phyloP scores from a whole-genome alignment of 2,797 vertebrate species.

The Gallinago stenura region DNA sequence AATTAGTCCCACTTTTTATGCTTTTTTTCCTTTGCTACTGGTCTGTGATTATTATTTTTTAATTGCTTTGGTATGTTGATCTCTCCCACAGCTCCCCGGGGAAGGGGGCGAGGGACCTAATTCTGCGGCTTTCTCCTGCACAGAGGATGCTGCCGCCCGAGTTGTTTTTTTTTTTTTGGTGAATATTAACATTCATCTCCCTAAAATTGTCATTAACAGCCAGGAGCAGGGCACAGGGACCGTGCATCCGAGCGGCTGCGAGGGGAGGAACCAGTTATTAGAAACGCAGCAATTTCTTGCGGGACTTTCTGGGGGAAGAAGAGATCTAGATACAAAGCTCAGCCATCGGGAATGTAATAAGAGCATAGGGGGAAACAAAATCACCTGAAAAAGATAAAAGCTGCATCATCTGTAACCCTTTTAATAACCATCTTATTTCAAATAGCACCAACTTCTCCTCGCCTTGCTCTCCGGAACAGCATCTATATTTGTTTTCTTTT shows the following conservation, averaged over 20 bases:
- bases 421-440: not conserved
- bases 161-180: not conserved
- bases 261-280: fast-evolving
- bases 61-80: constrained; percentile 34
- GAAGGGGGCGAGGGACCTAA: not conserved
- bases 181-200: not conserved
- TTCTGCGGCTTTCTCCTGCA: fast-evolving
- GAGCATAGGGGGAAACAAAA: not conserved
- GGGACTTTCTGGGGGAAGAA: not conserved
- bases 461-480: not conserved
- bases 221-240: not conserved
- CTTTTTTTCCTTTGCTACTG: constrained; percentile 14
- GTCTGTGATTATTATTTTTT: constrained; percentile 42
- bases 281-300: not conserved
- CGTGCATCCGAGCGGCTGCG: fast-evolving
- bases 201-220: fast-evolving
- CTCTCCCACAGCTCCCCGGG: not conserved
- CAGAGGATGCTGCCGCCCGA: fast-evolving
- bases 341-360: not conserved
- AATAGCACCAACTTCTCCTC: not conserved
- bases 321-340: not conserved
- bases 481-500: not conserved
- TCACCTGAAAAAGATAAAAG: not conserved
- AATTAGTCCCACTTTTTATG: constrained; percentile 48
- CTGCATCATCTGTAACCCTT: not conserved